These are phyloP conservation scores for Vanessa cardui DNA, from an alignment of 2,888 invertebrate genomes.

Conservation along the genomic window DNA sequence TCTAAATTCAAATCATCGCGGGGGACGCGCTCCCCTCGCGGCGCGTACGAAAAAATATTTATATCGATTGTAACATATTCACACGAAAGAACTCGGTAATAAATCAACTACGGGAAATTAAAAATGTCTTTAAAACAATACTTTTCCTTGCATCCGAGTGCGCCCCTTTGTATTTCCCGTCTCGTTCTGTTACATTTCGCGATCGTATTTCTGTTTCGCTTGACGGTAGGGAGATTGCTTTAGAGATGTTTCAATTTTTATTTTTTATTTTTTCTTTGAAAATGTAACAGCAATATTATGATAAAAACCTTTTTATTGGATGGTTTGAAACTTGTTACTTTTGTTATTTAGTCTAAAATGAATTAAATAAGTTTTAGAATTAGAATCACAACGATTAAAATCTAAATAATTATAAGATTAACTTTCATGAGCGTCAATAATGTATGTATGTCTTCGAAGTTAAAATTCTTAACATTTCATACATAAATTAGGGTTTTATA, in stretches of 20 bases:
- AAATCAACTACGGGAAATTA: conserved; percentile 84
- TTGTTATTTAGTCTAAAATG: too few species aligned
- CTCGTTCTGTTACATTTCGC: conserved; percentile 34
- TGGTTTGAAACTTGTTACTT: neutral
- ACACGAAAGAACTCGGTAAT: conserved; percentile 60
- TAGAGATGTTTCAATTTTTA: conserved; percentile 9
- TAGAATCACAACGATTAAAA: too few species aligned
- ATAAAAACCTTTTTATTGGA: neutral
- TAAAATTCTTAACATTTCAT: neutral
- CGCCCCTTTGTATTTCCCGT: conserved; percentile 45
- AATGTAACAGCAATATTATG: neutral
- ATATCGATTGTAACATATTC: conserved; percentile 62
- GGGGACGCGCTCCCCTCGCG: conserved; percentile 65
- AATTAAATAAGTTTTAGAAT: too few species aligned
- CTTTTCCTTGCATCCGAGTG: conserved; percentile 63
- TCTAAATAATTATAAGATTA: too few species aligned
- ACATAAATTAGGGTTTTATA: neutral
- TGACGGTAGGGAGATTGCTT: conserved; percentile 10
- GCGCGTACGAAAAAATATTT: conserved; percentile 54
- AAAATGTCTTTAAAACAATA: conserved; percentile 82
- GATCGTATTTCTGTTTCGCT: conserved; percentile 21
- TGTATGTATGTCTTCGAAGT: neutral
- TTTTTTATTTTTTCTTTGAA: conserved; percentile 6
- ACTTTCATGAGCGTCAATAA: neutral
- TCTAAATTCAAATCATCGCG: conserved; percentile 78